Conservation (phyloP, 1,140 invertebrate genomes). For the Monomorium pharaonis region DNA sequence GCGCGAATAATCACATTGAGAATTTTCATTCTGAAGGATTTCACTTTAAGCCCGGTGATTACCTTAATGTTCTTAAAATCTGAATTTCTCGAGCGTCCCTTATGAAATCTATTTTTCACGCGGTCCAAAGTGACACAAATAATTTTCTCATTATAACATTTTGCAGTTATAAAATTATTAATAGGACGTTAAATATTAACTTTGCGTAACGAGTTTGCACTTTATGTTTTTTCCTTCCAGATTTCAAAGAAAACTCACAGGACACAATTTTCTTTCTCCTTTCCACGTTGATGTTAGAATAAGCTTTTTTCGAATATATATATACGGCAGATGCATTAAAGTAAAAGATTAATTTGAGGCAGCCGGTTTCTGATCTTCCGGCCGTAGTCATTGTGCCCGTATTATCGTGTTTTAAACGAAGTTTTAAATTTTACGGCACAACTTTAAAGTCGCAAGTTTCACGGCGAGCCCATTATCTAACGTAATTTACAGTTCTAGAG, state of each 20-base stretch:
- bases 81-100: neutral
- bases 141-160: neutral
- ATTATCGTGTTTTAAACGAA: constrained; percentile 51
- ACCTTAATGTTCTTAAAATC: constrained; percentile 8
- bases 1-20: constrained; percentile 31
- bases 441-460: constrained; percentile 50
- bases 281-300: neutral
- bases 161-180: neutral
- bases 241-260: neutral
- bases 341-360: constrained; percentile 32
- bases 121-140: neutral
- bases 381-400: constrained; percentile 9
- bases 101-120: neutral
- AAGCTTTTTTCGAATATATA: neutral
- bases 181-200: neutral
- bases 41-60: neutral
- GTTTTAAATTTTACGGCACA: constrained; percentile 45
- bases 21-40: constrained; percentile 7
- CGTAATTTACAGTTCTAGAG: constrained; percentile 41
- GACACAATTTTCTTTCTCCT: neutral
- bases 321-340: neutral
- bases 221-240: neutral
- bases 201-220: neutral
- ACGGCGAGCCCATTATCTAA: constrained; percentile 47
- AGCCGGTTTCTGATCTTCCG: constrained; percentile 6